Evolutionary conservation across 2,888 invertebrate species (phyloP).

Genomic region (Argyresthia goedartella): DNA sequence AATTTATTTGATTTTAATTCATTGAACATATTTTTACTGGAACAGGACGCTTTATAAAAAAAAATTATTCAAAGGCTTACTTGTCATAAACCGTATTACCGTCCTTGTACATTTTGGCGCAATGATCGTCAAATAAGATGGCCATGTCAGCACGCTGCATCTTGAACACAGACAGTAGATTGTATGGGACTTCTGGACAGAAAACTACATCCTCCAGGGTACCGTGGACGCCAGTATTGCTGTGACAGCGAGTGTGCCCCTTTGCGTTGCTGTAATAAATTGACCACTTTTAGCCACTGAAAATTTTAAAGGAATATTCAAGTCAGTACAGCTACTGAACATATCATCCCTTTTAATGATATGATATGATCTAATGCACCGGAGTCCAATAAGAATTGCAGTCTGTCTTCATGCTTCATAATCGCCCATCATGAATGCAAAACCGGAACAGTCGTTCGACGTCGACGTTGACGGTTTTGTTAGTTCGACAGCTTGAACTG

Average conservation of each 20-base stretch:
- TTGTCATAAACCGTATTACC: constrained; percentile 10
- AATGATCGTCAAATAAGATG: constrained; percentile 21
- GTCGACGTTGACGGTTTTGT: too few relatives aligned
- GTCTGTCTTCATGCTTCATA: constrained; percentile 6
- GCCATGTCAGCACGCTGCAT: constrained; percentile 19
- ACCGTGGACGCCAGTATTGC: constrained; percentile 16
- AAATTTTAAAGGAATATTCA: constrained; percentile 22
- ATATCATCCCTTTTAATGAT: constrained; percentile 16
- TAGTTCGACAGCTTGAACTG: too few relatives aligned
- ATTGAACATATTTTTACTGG: constrained; percentile 17
- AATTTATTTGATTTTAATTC: constrained; percentile 13
- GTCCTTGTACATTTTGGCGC: constrained; percentile 13
- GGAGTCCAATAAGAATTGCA: too few relatives aligned
- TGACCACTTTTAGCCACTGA: constrained; percentile 22
- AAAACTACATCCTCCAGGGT: constrained; percentile 18
- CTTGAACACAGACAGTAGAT: constrained; percentile 19
- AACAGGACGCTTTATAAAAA: constrained; percentile 5
- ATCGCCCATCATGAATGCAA: constrained; percentile 14
- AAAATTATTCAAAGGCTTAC: constrained; percentile 11
- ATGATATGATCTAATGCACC: constrained; percentile 16
- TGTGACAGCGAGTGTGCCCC: constrained; percentile 21
- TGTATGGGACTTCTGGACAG: constrained; percentile 22
- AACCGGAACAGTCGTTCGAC: too few relatives aligned
- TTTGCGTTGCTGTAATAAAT: constrained; percentile 23
- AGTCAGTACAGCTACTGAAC: constrained; percentile 10